Evolutionary conservation across 2,888 invertebrate species (phyloP), one percentile per base, ranked within the genome.

Genomic region (Dicroscelio sp.): DNA sequence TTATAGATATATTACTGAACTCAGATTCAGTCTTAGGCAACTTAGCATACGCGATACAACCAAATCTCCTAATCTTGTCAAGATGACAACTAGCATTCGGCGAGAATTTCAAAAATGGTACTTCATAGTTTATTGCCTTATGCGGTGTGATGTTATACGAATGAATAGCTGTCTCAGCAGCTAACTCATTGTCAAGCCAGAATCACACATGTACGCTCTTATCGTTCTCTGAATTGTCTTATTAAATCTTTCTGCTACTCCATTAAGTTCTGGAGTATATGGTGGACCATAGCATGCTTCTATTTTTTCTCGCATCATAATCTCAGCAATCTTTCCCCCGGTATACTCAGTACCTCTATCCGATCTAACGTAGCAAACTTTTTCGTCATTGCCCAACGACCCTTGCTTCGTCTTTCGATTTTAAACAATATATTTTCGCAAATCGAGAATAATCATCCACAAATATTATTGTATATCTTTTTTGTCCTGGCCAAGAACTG

Each of bases 371-470:
- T 52, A 52, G n/a, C 52, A 52, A 23, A 52, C 52, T 23, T 52
- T 52, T 52, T 52, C 52, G 23, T 52, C n/a, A n/a, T 63, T 38
- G 27, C 94, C 92, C 35, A 94, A 78, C 25, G n/a, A n/a, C n/a
- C n/a, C 90, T 94, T 20, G 94, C 67, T 88, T 93, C 92, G 48
- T 92, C 88, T 92, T 94, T 93, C 20, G 90, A 90, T 88, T 93
- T 93, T 12, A 94, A 52, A 4, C 87, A 69, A 73, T 93, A 93
- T 55, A 63, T 0, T 75, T 75, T 73, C 1, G 93, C 93, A 31
- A 80, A 84, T 55, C 89, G 65, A 30, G 93, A 93, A 80, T 92
- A 92, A 84, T 94, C 92, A 48, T 93, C 92, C 43, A 93, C 67
- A 27, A 91, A 93, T 4, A 71, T 78, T 10, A 38, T 52, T 12